Conservation (phyloP, 2,113 vertebrate species). For the Hiodon alosoides region DNA sequence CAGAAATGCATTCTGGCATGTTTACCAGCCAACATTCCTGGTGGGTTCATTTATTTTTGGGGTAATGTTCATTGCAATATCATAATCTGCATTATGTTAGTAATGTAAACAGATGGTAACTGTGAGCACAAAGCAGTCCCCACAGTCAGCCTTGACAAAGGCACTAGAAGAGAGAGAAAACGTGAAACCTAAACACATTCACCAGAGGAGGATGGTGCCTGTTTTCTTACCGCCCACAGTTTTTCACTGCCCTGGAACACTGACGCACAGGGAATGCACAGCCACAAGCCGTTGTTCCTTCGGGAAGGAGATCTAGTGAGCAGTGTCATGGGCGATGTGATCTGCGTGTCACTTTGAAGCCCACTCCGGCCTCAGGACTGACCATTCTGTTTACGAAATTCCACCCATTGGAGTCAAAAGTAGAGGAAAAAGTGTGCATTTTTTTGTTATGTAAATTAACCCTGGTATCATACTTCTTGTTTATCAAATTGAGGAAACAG, state of each 20-base stretch:
- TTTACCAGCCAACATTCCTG: slow-evolving; percentile 7
- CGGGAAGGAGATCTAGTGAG: no score
- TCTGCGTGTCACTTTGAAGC: no score
- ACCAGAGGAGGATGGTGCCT: neutral
- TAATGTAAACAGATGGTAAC: slow-evolving; percentile 15
- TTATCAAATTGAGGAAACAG: neutral
- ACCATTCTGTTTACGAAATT: no score
- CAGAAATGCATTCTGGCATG: neutral
- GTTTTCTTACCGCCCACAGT: neutral
- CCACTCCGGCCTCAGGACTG: no score
- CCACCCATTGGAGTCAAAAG: no score
- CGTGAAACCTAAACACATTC: neutral
- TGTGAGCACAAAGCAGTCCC: slow-evolving; percentile 7
- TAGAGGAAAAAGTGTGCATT: no score
- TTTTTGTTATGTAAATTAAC: no score
- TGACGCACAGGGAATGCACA: neutral
- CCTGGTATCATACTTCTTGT: neutral
- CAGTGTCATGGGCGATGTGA: no score
- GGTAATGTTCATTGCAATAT: slow-evolving; percentile 12
- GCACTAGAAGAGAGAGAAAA: neutral
- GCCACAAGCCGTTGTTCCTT: neutral
- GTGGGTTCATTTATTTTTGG: slow-evolving; percentile 1
- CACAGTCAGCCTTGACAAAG: neutral
- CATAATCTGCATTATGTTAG: slow-evolving; percentile 5
- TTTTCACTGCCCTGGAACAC: neutral